Percentiles rank a stretch among this genome's conserved stretches.
Evolutionary conservation across 2,888 invertebrate species (phyloP).

Genomic region (Hypercompe scribonia): DNA sequence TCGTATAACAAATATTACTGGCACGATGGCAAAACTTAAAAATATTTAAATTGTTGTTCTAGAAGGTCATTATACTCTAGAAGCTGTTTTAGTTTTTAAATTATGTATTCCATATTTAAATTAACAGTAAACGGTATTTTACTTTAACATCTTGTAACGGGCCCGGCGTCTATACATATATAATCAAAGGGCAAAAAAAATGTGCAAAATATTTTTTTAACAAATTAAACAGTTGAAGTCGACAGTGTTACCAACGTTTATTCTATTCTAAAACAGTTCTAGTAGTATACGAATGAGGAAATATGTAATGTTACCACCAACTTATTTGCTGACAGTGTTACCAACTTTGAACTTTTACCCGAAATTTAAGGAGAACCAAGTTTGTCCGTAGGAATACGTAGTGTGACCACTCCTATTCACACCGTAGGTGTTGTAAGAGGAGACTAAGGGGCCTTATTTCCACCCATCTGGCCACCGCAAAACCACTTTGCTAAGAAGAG

Average conservation of each 20-base stretch:
- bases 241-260: not conserved
- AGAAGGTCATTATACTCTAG: constrained; percentile 11
- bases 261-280: too few relatives aligned
- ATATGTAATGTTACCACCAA: too few relatives aligned
- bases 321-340: not conserved
- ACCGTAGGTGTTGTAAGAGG: too few relatives aligned
- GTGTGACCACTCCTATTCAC: too few relatives aligned
- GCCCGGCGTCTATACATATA: not conserved
- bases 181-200: not conserved
- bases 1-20: not conserved
- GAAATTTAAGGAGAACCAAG: not conserved
- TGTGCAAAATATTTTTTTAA: not conserved
- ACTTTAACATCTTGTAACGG: not conserved
- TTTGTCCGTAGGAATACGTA: too few relatives aligned
- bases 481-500: too few relatives aligned
- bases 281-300: too few relatives aligned
- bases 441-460: too few relatives aligned
- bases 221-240: not conserved
- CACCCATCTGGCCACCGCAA: too few relatives aligned
- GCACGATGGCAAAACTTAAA: not conserved
- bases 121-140: constrained; percentile 1
- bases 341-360: not conserved
- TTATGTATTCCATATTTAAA: constrained; percentile 11
- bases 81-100: not conserved
- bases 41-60: not conserved